Evolutionary conservation across 1,140 invertebrate species (phyloP).

Genomic region (Ericerus pela): DNA sequence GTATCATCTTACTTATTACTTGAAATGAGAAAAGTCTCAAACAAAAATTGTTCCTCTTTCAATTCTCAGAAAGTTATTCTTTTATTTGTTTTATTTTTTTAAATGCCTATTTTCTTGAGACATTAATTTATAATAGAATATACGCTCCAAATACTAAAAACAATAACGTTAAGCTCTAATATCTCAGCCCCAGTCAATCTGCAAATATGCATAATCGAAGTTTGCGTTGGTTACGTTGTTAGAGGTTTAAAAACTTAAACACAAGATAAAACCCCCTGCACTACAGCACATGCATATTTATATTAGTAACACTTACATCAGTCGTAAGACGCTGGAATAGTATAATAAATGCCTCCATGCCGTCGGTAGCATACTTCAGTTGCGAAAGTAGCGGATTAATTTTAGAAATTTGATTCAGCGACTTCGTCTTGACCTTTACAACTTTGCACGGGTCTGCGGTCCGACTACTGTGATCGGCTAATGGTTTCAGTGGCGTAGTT

Average conservation of each 20-base stretch:
- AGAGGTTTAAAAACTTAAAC: no score
- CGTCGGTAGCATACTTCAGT: slow-evolving; percentile 30
- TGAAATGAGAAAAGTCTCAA: no score
- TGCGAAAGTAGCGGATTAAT: slow-evolving; percentile 7
- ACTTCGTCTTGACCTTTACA: neutral
- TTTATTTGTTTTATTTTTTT: no score
- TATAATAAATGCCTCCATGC: slow-evolving; percentile 49
- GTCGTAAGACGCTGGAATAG: slow-evolving; percentile 53
- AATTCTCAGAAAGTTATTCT: no score
- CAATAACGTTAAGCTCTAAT: neutral
- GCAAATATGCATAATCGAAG: no score
- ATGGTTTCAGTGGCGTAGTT: neutral
- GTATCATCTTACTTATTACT: no score
- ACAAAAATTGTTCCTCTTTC: no score
- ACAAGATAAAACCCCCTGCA: no score
- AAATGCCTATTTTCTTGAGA: no score
- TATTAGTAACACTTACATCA: slow-evolving; percentile 38
- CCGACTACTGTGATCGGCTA: neutral
- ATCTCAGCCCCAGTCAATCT: neutral
- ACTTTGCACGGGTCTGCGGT: neutral
- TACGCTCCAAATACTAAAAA: neutral
- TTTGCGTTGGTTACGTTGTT: no score
- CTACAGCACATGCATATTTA: neutral
- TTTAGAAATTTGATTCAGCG: neutral
- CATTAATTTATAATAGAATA: no score